Base-by-base conservation (phyloP, 2,888 invertebrate species). In the Kryphioiulus occultus region DNA sequence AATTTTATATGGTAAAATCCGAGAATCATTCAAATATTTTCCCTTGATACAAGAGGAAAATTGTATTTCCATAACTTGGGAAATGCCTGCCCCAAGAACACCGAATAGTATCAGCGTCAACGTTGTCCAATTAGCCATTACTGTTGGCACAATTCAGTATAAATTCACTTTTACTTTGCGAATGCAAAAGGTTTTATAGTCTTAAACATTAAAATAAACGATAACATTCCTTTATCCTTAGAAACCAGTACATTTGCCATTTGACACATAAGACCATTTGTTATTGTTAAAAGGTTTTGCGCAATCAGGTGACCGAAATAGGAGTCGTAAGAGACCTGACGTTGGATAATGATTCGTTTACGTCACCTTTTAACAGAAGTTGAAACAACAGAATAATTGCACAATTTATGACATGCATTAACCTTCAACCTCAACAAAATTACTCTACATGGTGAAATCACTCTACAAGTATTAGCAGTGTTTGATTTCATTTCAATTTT, bases 341-440 rank as follows among this genome's bases (percentile, higher is more conserved):
- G 5, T 68, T 68, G 3, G 9, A 22, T 26, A 22, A 68, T 68
- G 59, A 59, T n/a, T 59, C n/a, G n/a, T 59, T 59, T 59, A n/a
- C n/a, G 53, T 59, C 53, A n/a, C n/a, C 53, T 59, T 59, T 59
- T 47, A 17, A 47, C 19, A 0, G n/a, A 59, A 22, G 53, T 59
- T 59, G 1, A 1, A 19, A 47, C 47, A 47, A 17, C 3, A 17
- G 5, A 59, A 59, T 59, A n/a, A n/a, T n/a, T 59, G 19, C 19
- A 59, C 53, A 59, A 59, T 59, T 59, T 59, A 59, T 68, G 59
- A 19, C 22, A 26, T 68, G 59, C 59, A 68, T 68, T 68, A 68
- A 68, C 22, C 59, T 19, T 68, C 59, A 26, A 22, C 22, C 0
- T 26, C 1, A 1, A n/a, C 5, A 53, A 19, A n/a, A 53, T n/a